These are phyloP conservation scores for Euborellia annulipes DNA, from an alignment of 1,140 invertebrate genomes.

Conservation along the genomic window DNA sequence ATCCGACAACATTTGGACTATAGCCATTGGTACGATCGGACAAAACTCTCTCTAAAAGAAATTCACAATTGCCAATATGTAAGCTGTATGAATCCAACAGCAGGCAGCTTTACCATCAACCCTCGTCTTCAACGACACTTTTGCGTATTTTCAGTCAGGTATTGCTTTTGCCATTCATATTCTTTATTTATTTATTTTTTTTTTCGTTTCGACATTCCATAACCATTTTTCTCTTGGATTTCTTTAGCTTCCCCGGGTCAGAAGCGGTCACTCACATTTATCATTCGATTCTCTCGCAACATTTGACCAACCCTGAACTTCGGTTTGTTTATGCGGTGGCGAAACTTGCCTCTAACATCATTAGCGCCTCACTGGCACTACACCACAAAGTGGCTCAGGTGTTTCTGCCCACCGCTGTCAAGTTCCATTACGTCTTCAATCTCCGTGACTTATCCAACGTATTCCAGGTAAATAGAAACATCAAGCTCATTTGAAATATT, in stretches of 20 bases:
- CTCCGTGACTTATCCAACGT: conserved; percentile 85
- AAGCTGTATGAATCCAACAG: conserved; percentile 94
- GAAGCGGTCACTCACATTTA: conserved; percentile 84
- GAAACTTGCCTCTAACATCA: conserved; percentile 44
- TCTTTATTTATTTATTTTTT: conserved; percentile 1
- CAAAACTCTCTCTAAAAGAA: conserved; percentile 81
- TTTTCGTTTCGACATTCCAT: no score
- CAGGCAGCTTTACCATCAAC: conserved; percentile 92
- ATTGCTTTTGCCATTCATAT: conserved; percentile 4
- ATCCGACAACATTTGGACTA: conserved; percentile 93
- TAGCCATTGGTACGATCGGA: conserved; percentile 87
- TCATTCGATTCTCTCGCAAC: conserved; percentile 69
- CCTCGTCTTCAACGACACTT: conserved; percentile 87
- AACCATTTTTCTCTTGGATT: background rate
- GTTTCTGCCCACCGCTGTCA: conserved; percentile 86
- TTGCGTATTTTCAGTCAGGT: conserved; percentile 71
- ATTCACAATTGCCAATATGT: conserved; percentile 95
- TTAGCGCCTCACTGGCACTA: conserved; percentile 62
- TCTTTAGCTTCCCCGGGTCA: conserved; percentile 59
- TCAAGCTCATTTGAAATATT: no score
- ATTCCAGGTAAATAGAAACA: conserved; percentile 58
- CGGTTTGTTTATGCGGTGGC: conserved; percentile 50
- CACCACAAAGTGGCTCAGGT: conserved; percentile 73
- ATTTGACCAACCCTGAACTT: conserved; percentile 63
- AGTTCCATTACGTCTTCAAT: conserved; percentile 96